Percentiles rank a stretch among this genome's conserved stretches.
Evolutionary conservation across 2,113 vertebrate genomes (phyloP).

Genomic region (Sterna hirundo): DNA sequence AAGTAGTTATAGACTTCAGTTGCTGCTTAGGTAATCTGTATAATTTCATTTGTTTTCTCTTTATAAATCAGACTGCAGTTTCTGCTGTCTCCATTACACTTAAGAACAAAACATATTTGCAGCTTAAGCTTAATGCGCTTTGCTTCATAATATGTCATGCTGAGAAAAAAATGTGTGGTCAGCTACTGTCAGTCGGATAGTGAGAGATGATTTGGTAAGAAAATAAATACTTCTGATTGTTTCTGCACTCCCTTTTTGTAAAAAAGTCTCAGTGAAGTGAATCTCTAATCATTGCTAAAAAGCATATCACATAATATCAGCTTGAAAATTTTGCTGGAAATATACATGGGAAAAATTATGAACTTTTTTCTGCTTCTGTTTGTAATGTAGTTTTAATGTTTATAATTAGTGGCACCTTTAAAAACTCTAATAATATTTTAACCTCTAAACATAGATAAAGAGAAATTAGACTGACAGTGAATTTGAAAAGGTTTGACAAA

Average conservation of each 20-base stretch:
- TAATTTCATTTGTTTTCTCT: background rate
- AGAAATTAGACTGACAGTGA: background rate
- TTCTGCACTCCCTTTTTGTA: background rate
- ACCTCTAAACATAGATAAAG: background rate
- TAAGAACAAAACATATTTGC: background rate
- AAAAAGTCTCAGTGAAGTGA: background rate
- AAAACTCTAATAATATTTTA: background rate
- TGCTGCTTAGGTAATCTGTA: background rate
- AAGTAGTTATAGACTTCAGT: background rate
- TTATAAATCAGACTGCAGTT: background rate
- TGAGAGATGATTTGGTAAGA: background rate
- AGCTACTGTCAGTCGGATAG: background rate
- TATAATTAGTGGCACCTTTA: background rate
- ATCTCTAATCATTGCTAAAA: background rate
- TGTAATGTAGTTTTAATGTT: rapidly evolving
- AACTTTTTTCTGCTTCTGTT: background rate
- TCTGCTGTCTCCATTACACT: background rate
- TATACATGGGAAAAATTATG: background rate
- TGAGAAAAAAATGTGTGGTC: background rate
- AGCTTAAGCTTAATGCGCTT: background rate
- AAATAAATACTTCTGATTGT: background rate
- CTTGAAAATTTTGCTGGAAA: background rate
- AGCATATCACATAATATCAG: background rate
- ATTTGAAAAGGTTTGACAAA: background rate
- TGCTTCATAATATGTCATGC: background rate